Conservation (phyloP, 2,113 vertebrate genomes). For the Uria aalge region DNA sequence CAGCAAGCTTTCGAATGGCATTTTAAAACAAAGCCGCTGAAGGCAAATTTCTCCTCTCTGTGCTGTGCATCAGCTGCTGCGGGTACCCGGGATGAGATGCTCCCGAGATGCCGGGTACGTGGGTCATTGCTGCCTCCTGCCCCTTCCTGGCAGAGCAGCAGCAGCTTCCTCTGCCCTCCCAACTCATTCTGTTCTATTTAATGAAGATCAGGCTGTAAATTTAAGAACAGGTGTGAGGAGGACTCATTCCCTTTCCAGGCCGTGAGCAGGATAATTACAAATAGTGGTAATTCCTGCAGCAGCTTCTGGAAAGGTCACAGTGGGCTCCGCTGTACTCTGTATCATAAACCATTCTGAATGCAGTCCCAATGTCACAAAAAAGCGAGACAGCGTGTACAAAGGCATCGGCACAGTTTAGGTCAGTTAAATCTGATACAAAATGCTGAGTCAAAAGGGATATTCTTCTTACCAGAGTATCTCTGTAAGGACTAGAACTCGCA, state of each 20-base stretch:
- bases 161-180: neutral
- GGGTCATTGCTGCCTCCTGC: rapidly evolving
- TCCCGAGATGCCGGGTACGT: rapidly evolving
- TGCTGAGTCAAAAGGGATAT: neutral
- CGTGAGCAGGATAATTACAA: rapidly evolving
- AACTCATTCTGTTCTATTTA: rapidly evolving
- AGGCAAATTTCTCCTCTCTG: neutral
- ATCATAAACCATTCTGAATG: neutral
- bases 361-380: neutral
- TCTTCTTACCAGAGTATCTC: neutral
- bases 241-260: neutral
- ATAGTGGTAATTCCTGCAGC: neutral
- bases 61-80: rapidly evolving
- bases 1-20: neutral
- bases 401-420: neutral
- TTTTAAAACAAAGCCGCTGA: neutral
- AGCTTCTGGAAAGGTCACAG: neutral
- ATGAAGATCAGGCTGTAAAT: neutral
- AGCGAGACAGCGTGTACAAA: neutral
- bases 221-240: neutral
- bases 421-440: neutral
- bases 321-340: neutral
- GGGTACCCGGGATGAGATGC: rapidly evolving
- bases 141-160: neutral
- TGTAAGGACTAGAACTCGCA: neutral